Conservation (phyloP, 2,113 vertebrate genomes). For the Ibidorhyncha struthersii region DNA sequence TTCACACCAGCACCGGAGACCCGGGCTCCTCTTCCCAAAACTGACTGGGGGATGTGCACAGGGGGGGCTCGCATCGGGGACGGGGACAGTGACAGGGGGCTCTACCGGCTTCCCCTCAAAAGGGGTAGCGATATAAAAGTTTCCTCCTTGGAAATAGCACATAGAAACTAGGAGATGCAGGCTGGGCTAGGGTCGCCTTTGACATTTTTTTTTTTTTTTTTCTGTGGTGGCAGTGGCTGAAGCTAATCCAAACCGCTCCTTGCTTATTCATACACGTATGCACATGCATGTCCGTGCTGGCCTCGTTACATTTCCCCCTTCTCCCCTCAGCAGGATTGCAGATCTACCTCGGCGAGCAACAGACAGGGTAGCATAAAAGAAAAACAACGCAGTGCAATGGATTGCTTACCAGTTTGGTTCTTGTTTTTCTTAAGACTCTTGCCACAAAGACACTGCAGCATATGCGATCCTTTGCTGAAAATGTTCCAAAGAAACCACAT, state of each 20-base stretch:
- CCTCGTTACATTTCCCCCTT: slow-evolving; percentile 66
- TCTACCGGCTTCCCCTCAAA: background rate
- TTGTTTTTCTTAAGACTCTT: slow-evolving; percentile 99
- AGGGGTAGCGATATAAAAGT: slow-evolving; percentile 51
- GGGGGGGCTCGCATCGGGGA: background rate
- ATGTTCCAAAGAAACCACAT: slow-evolving; percentile 99
- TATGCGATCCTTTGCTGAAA: slow-evolving; percentile 99
- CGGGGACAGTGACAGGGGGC: background rate
- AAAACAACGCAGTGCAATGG: slow-evolving; percentile 76
- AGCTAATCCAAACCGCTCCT: slow-evolving; percentile 53
- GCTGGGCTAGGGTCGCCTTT: background rate
- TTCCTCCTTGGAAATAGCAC: slow-evolving; percentile 49
- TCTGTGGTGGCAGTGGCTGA: slow-evolving; percentile 14
- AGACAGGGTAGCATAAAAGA: slow-evolving; percentile 73
- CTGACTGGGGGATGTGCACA: background rate
- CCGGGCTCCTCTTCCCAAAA: background rate
- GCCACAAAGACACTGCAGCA: slow-evolving; percentile 99
- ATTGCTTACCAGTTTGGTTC: slow-evolving; percentile 98
- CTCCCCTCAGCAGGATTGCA: slow-evolving; percentile 86
- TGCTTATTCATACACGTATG: slow-evolving; percentile 70
- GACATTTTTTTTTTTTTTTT: background rate
- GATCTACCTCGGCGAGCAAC: slow-evolving; percentile 81
- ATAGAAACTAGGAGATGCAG: slow-evolving; percentile 23
- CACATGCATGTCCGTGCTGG: slow-evolving; percentile 67
- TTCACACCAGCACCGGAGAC: background rate